Evolutionary conservation across 1,140 invertebrate species (phyloP).

Genomic region (Drosophila mojavensis): DNA sequence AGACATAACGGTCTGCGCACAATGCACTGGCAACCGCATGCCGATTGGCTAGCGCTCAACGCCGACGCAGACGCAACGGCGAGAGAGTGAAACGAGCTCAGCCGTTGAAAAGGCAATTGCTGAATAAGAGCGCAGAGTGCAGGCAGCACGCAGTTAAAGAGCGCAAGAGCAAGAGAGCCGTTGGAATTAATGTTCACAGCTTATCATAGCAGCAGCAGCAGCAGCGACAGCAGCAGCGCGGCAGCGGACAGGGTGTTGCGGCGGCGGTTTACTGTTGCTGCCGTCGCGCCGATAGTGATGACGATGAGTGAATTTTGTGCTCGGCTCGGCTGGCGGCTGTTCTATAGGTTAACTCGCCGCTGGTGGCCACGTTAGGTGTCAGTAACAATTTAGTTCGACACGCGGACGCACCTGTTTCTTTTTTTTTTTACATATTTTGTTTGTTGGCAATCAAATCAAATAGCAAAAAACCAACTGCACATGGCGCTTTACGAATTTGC

Average conservation of each 20-base stretch:
- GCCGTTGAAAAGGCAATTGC: slow-evolving; percentile 23
- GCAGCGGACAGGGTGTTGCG: slow-evolving; percentile 4
- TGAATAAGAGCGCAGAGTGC: slow-evolving; percentile 30
- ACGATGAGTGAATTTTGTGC: slow-evolving; percentile 37
- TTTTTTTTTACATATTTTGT: slow-evolving; percentile 48
- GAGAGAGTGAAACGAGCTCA: slow-evolving; percentile 15
- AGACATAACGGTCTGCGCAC: slow-evolving; percentile 27
- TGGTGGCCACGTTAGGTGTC: slow-evolving; percentile 73
- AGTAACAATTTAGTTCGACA: slow-evolving; percentile 76
- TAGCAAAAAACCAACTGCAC: slow-evolving; percentile 10
- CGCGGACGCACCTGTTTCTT: slow-evolving; percentile 66
- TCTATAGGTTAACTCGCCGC: slow-evolving; percentile 65
- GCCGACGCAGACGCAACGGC: slow-evolving; percentile 30
- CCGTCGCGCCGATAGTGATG: slow-evolving; percentile 22
- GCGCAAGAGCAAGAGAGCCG: not conserved
- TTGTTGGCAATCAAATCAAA: slow-evolving; percentile 15
- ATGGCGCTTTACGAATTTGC: slow-evolving; percentile 3
- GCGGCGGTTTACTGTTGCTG: slow-evolving; percentile 6
- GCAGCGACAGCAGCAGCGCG: slow-evolving; percentile 8
- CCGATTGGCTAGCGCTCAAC: slow-evolving; percentile 36
- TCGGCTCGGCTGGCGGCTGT: slow-evolving; percentile 28
- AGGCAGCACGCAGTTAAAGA: not conserved
- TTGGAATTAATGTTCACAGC: slow-evolving; percentile 6
- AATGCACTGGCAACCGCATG: slow-evolving; percentile 14
- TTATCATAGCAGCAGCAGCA: slow-evolving; percentile 35